Evolutionary conservation across 2,113 vertebrate genomes (phyloP), one percentile per base, ranked within the genome.

Genomic region (Lathamus discolor): DNA sequence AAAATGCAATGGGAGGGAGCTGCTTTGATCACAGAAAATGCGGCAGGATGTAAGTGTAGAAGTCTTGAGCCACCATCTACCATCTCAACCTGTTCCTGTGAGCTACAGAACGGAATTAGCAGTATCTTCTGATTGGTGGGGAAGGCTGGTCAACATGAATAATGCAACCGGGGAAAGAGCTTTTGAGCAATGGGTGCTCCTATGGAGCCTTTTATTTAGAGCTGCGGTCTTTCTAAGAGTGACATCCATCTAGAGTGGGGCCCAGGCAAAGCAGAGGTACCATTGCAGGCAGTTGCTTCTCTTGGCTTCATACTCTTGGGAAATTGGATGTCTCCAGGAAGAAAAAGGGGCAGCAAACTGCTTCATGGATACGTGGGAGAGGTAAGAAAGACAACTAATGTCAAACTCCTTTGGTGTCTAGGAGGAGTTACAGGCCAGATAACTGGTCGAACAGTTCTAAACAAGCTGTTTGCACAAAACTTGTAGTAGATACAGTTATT

Each of bases 31-130:
- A 9, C 7, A 8, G 46, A 74, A 93, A 52, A 84, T 0, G 2
- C 27, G 61, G 27, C 28, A 39, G 77, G 20, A 39, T 0, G 0
- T 10, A 48, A 67, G 10, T 0, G 1, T 46, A 13, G n/a, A 39
- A 52, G 17, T 54, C n/a, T 91, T 24, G 37, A 44, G 31, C 29
- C 23, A 52, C 77, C 49, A 4, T 51, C 48, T 74, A 11, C 20
- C 7, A 27, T 41, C 44, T 69, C 55, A 70, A 13, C 18, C 33
- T 33, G 11, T 44, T 80, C 25, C 28, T 68, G 35, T 17, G 35
- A 64, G 22, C 49, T 63, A 39, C 27, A 67, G 76, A 75, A 66
- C 29, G 25, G 66, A 74, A 8, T n/a, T 46, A 51, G 35, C 10
- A 17, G 17, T 59, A 10, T 72, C 46, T 77, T 93, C 37, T 35